phyloP scores from a whole-genome alignment of 2,888 invertebrate species.

The Lymantria dispar region DNA sequence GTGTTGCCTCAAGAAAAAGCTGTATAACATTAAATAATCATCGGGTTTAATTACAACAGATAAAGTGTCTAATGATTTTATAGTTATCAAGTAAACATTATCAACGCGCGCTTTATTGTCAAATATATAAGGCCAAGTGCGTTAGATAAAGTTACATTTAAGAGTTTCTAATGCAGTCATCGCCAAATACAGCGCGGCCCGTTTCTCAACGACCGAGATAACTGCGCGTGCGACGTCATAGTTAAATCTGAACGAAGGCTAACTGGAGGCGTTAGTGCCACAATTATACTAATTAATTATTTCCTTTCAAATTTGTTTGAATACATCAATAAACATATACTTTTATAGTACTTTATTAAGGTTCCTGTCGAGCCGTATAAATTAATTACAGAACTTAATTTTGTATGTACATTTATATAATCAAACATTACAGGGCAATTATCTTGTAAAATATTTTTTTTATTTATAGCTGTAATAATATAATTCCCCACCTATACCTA shows the following conservation, averaged over 20 bases:
- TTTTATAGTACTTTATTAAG: slow-evolving; percentile 12
- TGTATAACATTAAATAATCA: too few relatives aligned
- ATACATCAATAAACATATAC: slow-evolving; percentile 42
- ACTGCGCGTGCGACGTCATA: slow-evolving; percentile 60
- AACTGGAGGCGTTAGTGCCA: slow-evolving; percentile 69
- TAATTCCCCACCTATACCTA: too few relatives aligned
- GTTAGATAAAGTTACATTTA: slow-evolving; percentile 51
- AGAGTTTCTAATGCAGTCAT: slow-evolving; percentile 65
- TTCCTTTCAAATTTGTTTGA: slow-evolving; percentile 72
- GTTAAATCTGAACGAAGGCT: slow-evolving; percentile 75
- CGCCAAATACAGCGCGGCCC: slow-evolving; percentile 61
- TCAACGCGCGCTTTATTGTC: slow-evolving; percentile 46
- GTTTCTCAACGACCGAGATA: slow-evolving; percentile 61
- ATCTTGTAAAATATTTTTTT: too few relatives aligned
- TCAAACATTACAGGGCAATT: slow-evolving; percentile 2
- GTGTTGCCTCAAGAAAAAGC: too few relatives aligned
- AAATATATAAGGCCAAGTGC: slow-evolving; percentile 54
- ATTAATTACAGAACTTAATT: slow-evolving; percentile 21
- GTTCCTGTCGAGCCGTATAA: slow-evolving; percentile 10
- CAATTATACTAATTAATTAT: slow-evolving; percentile 76
- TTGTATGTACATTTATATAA: slow-evolving; percentile 7
- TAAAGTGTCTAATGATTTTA: slow-evolving; percentile 19
- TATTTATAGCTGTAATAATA: too few relatives aligned
- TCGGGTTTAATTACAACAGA: slow-evolving; percentile 7
- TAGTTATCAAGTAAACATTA: slow-evolving; percentile 34